Evolutionary conservation across 1,140 invertebrate genomes (phyloP).

Genomic region (Lordiphosa mommai): DNA sequence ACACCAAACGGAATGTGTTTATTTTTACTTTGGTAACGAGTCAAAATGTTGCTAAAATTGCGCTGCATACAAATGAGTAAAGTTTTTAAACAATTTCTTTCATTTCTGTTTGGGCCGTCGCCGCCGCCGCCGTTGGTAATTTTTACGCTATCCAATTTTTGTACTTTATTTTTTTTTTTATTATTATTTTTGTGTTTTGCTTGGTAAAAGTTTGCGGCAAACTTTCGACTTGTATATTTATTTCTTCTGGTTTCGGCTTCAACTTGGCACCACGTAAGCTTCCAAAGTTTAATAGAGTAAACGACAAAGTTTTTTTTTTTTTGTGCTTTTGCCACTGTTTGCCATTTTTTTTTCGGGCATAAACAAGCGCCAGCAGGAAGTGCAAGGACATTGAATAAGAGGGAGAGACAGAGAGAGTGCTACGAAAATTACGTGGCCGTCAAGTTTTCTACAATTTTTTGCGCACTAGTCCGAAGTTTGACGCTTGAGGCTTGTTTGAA

Average conservation of each 20-base stretch:
- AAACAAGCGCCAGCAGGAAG: slow-evolving; percentile 13
- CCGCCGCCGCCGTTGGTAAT: slow-evolving; percentile 48
- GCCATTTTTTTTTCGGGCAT: slow-evolving; percentile 22
- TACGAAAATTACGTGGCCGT: slow-evolving; percentile 65
- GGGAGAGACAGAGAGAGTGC: background rate
- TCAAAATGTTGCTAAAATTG: slow-evolving; percentile 75
- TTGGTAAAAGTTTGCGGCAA: slow-evolving; percentile 60
- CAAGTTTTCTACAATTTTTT: slow-evolving; percentile 47
- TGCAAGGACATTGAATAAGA: background rate
- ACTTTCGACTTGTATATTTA: slow-evolving; percentile 75
- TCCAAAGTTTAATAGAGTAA: slow-evolving; percentile 79
- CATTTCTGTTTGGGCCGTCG: slow-evolving; percentile 42
- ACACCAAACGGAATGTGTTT: slow-evolving; percentile 30
- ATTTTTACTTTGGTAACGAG: slow-evolving; percentile 66
- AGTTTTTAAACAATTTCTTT: slow-evolving; percentile 68
- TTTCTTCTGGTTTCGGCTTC: slow-evolving; percentile 74
- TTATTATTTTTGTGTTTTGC: slow-evolving; percentile 6
- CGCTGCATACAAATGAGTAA: slow-evolving; percentile 78
- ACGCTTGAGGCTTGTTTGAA: slow-evolving; percentile 66
- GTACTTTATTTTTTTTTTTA: slow-evolving; percentile 14
- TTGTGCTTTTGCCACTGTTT: slow-evolving; percentile 49
- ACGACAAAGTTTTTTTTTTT: slow-evolving; percentile 66
- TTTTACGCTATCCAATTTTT: slow-evolving; percentile 44
- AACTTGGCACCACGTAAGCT: slow-evolving; percentile 75
- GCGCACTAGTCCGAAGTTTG: slow-evolving; percentile 52